Evolutionary conservation across 2,888 invertebrate species (phyloP), one percentile per base, ranked within the genome.

Genomic region (Lasius fuliginosus): DNA sequence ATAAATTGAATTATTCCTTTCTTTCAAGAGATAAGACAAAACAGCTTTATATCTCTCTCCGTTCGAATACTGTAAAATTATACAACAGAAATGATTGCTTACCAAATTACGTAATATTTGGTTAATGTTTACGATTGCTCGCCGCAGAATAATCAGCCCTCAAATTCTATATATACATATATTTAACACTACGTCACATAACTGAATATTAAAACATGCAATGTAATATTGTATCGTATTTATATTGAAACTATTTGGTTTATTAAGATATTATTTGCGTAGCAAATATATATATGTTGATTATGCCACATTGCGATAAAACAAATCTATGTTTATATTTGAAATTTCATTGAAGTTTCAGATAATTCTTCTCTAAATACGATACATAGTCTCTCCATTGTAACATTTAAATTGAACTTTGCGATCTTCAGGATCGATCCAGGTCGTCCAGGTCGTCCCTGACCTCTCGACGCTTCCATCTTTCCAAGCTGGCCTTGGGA

Each of bases 391-490:
- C 23, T 75, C 15, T 40, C 36, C 18, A 0, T 1, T 60, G 18
- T 12, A 56, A 56, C 9, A 27, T 27, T 67, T 76, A 67, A 76
- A 65, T 27, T 40, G n/a, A 76, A 56, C 12, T 53, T 33, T 3
- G 4, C 6, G 8, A 64, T 64, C 49, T 76, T 53, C 27, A 18
- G 0, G 9, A 11, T 79, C 33, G 71, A 58, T 71, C 18, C 2
- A 8, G 8, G 9, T 33, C n/a, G n/a, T n/a, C n/a, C 2, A 8
- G 8, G 9, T 23, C 12, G 79, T 58, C 40, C 42, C 5, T 79
- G 58, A 60, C 69, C 15, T 2, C 3, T 42, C 46, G 27, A 58
- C 12, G 33, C n/a, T 56, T 53, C n/a, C 33, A 27, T 64, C 64
- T 23, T 23, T 53, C 8, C 49, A 30, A 68, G 9, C 40, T 9